These are phyloP conservation scores for Syrmaticus mikado DNA, from an alignment of 2,113 vertebrate genomes.

Conservation along the genomic window DNA sequence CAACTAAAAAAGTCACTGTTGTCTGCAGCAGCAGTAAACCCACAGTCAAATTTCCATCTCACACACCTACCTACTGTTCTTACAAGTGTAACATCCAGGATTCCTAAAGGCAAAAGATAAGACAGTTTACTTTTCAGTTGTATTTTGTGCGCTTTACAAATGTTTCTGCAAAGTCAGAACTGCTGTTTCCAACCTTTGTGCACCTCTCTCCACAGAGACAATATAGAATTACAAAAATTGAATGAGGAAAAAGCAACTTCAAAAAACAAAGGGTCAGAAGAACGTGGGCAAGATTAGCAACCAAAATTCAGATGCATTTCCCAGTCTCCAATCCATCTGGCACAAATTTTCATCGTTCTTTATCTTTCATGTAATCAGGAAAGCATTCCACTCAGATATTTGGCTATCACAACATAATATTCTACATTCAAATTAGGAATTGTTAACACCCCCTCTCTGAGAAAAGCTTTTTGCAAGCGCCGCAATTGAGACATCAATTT, in stretches of 20 bases:
- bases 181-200: not conserved
- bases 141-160: not conserved
- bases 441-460: not conserved
- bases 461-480: not conserved
- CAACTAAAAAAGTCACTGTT: not conserved
- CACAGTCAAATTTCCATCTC: not conserved
- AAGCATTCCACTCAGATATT: not conserved
- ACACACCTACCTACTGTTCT: not conserved
- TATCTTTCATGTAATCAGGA: not conserved
- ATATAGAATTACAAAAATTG: not conserved
- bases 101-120: not conserved
- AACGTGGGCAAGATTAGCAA: not conserved
- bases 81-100: not conserved
- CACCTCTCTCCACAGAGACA: not conserved
- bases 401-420: not conserved
- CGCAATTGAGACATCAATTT: not conserved
- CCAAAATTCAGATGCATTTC: not conserved
- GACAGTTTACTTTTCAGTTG: not conserved
- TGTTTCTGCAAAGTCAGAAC: not conserved
- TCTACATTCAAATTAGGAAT: not conserved
- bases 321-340: not conserved
- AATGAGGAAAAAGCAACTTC: constrained; percentile 4
- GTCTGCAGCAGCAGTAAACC: not conserved
- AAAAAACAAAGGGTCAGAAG: constrained; percentile 18
- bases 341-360: not conserved